These are phyloP conservation scores for Brachypteracias leptosomus DNA, from an alignment of 2,113 vertebrate genomes.

Conservation along the genomic window DNA sequence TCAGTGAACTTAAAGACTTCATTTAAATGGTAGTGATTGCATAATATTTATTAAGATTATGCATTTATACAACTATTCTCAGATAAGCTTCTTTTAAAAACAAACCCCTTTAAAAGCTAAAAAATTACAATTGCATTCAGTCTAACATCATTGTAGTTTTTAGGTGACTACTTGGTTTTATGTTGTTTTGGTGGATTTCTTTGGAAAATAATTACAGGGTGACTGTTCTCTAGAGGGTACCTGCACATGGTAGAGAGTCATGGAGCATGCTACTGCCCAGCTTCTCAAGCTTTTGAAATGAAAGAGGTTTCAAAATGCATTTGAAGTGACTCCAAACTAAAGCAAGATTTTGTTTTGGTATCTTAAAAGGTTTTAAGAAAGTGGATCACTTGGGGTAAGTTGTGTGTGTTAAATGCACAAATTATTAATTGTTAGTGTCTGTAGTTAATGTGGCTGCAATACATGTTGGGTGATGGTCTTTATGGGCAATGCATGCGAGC, in stretches of 20 bases:
- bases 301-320: neutral
- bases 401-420: neutral
- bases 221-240: neutral
- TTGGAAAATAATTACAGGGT: neutral
- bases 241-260: neutral
- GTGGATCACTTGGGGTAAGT: neutral
- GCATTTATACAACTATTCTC: neutral
- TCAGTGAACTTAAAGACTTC: neutral
- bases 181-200: neutral
- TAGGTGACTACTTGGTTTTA: neutral
- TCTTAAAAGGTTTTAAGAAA: neutral
- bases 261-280: neutral
- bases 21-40: neutral
- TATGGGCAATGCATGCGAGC: neutral
- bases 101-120: neutral
- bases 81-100: neutral
- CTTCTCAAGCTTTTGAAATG: neutral
- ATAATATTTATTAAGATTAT: neutral
- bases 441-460: neutral
- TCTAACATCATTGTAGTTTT: neutral
- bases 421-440: neutral
- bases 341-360: neutral
- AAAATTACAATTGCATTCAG: neutral
- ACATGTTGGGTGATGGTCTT: neutral
- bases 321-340: neutral